Evolutionary conservation across 2,113 vertebrate species (phyloP), one percentile per base, ranked within the genome.

Genomic region (Lamprotornis superbus): DNA sequence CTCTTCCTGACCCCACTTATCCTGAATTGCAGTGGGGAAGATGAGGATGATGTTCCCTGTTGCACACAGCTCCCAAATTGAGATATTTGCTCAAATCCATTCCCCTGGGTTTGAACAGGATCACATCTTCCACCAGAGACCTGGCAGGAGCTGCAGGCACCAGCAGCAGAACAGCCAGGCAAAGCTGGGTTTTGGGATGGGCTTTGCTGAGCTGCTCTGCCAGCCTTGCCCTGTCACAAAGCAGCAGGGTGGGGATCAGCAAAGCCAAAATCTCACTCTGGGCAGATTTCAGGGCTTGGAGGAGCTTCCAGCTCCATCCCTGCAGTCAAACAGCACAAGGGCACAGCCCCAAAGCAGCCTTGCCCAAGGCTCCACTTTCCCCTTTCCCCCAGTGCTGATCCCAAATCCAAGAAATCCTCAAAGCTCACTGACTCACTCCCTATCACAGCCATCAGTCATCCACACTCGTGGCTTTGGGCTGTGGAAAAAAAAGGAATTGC

Each of bases 381-480:
- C 60, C 57, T 64, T 77, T 71, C 25, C 75, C 42, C 31, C 5
- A 0, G 39, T 1, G 3, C 35, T 84, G 30, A 40, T 39, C 84
- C 81, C 35, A 15, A 33, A 3, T 27, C 60, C 92, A 70, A 3
- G 63, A 21, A 77, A 44, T 16, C 53, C 79, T 40, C 67, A 11
- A 7, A 25, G 81, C 84, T 42, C 40, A 15, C 40, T 95, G 95
- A 95, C 90, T 96, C 92, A 84, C 53, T 78, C 77, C 80, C 87
- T 89, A 85, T 87, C 95, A 60, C 11, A 0, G 52, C 56, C 96
- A 94, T 76, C 92, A 89, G 14, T 83, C 90, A 93, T 79, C 88
- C 85, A 57, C 74, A 73, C 82, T 70, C n/a, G 71, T 83, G 92
- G 82, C 95, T 93, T 52, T 42, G 23, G 53, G 35, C 77, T 71